Percentiles rank a stretch among this genome's conserved stretches.
These are phyloP conservation scores for Myiothlypis coronata DNA, from an alignment of 2,797 vertebrate genomes.

Conservation along the genomic window DNA sequence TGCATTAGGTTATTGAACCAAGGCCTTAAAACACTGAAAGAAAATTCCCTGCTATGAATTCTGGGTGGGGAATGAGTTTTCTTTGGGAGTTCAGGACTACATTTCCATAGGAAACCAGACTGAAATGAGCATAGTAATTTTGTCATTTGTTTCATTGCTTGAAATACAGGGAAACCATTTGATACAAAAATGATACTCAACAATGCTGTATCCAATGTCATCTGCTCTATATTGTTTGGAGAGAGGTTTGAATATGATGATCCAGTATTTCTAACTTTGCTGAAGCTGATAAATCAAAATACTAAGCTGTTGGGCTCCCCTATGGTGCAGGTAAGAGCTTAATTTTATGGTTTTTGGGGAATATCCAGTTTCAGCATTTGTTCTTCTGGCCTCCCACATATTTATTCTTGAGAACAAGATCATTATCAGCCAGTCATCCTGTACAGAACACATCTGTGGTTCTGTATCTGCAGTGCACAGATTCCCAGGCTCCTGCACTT, in stretches of 20 bases:
- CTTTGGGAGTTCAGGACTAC: not conserved
- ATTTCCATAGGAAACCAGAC: not conserved
- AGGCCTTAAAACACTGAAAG: not conserved
- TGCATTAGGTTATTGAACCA: not conserved
- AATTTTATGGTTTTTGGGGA: not conserved
- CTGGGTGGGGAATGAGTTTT: not conserved
- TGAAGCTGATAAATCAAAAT: constrained; percentile 66
- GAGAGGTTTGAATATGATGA: constrained; percentile 72
- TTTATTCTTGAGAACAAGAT: not conserved
- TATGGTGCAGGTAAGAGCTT: constrained; percentile 60
- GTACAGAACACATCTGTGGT: not conserved
- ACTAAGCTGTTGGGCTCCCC: constrained; percentile 59
- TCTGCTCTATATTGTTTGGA: constrained; percentile 72
- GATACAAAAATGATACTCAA: constrained; percentile 59
- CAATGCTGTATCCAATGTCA: constrained; percentile 67
- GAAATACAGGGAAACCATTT: constrained; percentile 60
- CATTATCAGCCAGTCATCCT: not conserved
- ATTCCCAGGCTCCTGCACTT: not conserved
- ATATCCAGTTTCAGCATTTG: not conserved
- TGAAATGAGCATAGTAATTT: not conserved
- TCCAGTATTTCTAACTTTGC: constrained; percentile 53
- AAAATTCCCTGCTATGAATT: not conserved
- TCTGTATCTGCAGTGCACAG: not conserved
- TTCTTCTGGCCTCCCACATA: not conserved
- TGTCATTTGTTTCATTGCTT: not conserved